Percentiles rank a stretch among this genome's conserved stretches.
These are phyloP conservation scores for Lepisosteus oculatus DNA, from an alignment of 2,113 vertebrate genomes.

Conservation along the genomic window DNA sequence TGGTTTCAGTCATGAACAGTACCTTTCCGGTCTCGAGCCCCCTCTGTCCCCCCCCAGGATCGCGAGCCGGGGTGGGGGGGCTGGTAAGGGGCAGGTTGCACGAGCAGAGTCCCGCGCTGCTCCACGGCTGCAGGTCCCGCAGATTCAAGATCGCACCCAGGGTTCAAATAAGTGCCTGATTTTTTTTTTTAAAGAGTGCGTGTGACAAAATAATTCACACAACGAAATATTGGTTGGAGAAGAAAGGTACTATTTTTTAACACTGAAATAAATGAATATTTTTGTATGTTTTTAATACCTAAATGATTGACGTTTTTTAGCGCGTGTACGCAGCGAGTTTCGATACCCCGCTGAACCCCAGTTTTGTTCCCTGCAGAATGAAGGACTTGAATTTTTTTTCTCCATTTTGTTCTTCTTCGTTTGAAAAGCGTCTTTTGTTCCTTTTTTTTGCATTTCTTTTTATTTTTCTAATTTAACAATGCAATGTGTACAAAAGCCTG, in stretches of 20 bases:
- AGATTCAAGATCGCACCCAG: no score
- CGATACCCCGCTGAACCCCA: not conserved
- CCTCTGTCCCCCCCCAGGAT: no score
- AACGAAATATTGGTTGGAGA: slow-evolving; percentile 6
- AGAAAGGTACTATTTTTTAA: slow-evolving; percentile 37
- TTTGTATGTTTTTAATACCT: slow-evolving; percentile 1
- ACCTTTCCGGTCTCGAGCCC: no score
- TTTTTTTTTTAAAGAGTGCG: slow-evolving; percentile 2
- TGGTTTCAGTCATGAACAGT: no score
- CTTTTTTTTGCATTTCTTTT: slow-evolving; percentile 29
- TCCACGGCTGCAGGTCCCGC: no score
- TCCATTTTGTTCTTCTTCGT: slow-evolving; percentile 19
- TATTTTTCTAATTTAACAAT: slow-evolving; percentile 62
- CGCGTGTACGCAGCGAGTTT: no score
- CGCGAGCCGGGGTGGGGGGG: no score
- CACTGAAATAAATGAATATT: slow-evolving; percentile 7
- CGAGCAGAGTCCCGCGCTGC: no score
- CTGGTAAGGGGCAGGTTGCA: no score
- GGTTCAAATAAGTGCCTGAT: slow-evolving; percentile 33
- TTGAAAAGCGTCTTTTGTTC: slow-evolving; percentile 58
- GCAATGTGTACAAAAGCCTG: slow-evolving; percentile 61
- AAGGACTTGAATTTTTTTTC: slow-evolving; percentile 17
- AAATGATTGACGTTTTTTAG: not conserved
- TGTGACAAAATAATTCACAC: not conserved
- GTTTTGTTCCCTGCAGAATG: slow-evolving; percentile 15